Conservation (phyloP, 2,888 invertebrate species). For the Cosmopolites sordidus region DNA sequence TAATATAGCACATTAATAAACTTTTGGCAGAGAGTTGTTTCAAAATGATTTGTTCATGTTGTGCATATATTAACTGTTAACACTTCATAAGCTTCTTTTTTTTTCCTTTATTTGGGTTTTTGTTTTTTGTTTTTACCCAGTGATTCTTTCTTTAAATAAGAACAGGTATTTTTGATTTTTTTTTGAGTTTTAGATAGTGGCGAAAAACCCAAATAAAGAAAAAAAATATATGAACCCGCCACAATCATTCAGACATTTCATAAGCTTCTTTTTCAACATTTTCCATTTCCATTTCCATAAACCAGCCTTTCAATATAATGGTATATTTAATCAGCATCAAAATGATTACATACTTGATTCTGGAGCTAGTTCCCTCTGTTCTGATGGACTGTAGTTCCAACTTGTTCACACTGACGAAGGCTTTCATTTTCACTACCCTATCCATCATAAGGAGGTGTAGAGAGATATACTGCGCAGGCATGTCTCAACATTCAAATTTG, state of each 20-base stretch:
- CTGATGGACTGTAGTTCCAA: constrained; percentile 46
- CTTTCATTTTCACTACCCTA: constrained; percentile 6
- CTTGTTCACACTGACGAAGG: constrained; percentile 17
- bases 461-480: constrained; percentile 59
- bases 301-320: constrained; percentile 49
- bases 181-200: too few relatives aligned
- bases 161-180: too few relatives aligned
- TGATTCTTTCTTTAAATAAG: too few relatives aligned
- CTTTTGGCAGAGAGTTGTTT: constrained; percentile 69
- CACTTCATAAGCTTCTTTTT: too few relatives aligned
- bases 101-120: too few relatives aligned
- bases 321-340: too few relatives aligned
- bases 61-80: constrained; percentile 55
- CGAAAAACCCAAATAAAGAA: too few relatives aligned
- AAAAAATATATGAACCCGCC: too few relatives aligned
- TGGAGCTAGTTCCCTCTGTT: constrained; percentile 46
- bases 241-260: too few relatives aligned
- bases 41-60: constrained; percentile 58
- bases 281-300: constrained; percentile 50
- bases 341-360: constrained; percentile 43
- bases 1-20: constrained; percentile 69
- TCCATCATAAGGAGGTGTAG: constrained; percentile 37
- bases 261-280: constrained; percentile 53
- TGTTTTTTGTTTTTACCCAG: too few relatives aligned
- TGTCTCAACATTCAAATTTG: constrained; percentile 62